These are phyloP conservation scores for Mixornis gularis DNA, from an alignment of 2,113 vertebrate genomes.

Conservation along the genomic window DNA sequence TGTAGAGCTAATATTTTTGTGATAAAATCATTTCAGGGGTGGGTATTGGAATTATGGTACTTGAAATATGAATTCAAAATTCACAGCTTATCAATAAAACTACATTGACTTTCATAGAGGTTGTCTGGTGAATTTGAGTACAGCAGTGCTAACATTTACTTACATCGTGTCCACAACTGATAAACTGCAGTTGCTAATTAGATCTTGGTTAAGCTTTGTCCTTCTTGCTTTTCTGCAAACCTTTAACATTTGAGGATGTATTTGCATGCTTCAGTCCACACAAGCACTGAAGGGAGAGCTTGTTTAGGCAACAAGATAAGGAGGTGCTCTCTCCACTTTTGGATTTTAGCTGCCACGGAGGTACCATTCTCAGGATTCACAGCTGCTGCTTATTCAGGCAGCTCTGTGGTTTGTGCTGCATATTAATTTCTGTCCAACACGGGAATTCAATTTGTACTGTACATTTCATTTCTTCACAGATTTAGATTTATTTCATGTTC, in stretches of 20 bases:
- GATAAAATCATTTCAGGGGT: conserved; percentile 33
- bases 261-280: conserved; percentile 63
- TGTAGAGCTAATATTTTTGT: not conserved
- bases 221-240: conserved; percentile 58
- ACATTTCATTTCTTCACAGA: conserved; percentile 89
- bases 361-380: conserved; percentile 66
- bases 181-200: conserved; percentile 71
- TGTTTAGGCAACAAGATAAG: conserved; percentile 69
- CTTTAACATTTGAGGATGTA: conserved; percentile 52
- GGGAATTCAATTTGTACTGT: conserved; percentile 91
- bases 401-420: conserved; percentile 73
- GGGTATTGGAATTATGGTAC: not conserved
- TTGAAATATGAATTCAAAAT: conserved; percentile 54
- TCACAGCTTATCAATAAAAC: conserved; percentile 66
- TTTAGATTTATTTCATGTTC: conserved; percentile 94
- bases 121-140: conserved; percentile 35
- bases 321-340: conserved; percentile 51
- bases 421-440: conserved; percentile 82
- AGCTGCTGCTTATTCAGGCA: conserved; percentile 72
- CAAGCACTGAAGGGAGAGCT: conserved; percentile 42
- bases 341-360: conserved; percentile 42
- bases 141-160: conserved; percentile 63
- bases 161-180: conserved; percentile 62
- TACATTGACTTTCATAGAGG: conserved; percentile 63
- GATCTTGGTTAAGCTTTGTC: conserved; percentile 73